Conservation (phyloP, 2,113 vertebrate species). For the Bothrops jararaca region DNA sequence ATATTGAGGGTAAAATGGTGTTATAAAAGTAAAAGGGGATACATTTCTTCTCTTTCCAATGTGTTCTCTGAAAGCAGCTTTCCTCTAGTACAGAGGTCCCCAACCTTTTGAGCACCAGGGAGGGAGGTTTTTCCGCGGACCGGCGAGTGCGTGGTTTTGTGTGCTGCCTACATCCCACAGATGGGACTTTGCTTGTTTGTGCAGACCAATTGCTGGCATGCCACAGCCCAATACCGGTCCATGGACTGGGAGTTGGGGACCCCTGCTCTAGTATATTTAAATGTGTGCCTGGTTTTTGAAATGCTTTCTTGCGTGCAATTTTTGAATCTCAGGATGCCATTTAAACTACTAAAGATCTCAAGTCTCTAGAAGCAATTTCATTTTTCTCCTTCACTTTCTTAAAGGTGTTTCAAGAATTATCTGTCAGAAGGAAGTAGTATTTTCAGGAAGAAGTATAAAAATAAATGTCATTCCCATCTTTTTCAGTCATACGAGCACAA, state of each 20-base stretch:
- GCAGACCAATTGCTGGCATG: too few species aligned
- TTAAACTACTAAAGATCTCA: not conserved
- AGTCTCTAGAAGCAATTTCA: not conserved
- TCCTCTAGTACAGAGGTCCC: not conserved
- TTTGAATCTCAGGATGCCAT: not conserved
- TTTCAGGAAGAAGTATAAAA: not conserved
- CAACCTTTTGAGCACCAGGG: too few species aligned
- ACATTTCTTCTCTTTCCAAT: not conserved
- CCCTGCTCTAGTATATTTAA: too few species aligned
- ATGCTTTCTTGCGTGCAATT: not conserved
- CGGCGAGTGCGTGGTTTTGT: too few species aligned
- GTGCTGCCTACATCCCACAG: too few species aligned
- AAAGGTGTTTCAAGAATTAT: not conserved
- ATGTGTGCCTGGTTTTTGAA: not conserved
- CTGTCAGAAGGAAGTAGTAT: not conserved
- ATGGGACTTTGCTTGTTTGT: too few species aligned
- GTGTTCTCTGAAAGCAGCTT: not conserved
- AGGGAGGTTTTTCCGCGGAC: too few species aligned
- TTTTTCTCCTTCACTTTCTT: not conserved
- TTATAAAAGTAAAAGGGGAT: not conserved
- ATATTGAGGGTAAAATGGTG: not conserved
- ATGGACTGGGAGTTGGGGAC: too few species aligned
- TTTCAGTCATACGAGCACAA: not conserved
- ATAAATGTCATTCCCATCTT: not conserved
- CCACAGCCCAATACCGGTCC: too few species aligned